These are phyloP conservation scores for Esox niger DNA, from an alignment of 2,113 vertebrate species.

Conservation along the genomic window DNA sequence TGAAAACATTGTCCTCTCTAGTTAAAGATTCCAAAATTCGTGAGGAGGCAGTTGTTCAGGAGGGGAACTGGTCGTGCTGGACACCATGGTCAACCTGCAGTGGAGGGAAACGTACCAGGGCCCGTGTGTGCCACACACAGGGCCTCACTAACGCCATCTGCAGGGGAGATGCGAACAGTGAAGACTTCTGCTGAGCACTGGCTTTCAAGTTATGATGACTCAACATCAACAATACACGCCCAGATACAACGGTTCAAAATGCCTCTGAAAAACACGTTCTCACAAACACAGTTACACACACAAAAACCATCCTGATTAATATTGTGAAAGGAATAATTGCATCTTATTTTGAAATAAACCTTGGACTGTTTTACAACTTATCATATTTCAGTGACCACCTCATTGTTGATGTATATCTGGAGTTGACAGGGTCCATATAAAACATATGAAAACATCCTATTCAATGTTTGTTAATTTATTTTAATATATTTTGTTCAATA, in stretches of 20 bases:
- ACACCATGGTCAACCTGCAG: conserved; percentile 65
- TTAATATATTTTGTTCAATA: too few species aligned
- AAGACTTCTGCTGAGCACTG: conserved; percentile 60
- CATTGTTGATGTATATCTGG: too few species aligned
- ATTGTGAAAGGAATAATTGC: too few species aligned
- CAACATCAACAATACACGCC: too few species aligned
- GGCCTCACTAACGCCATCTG: conserved; percentile 59
- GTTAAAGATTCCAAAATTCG: neutral
- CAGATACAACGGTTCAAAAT: too few species aligned
- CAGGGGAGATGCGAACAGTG: conserved; percentile 60
- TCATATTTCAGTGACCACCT: neutral
- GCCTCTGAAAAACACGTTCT: neutral
- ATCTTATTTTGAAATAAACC: too few species aligned
- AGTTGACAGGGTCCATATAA: too few species aligned
- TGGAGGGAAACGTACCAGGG: conserved; percentile 53
- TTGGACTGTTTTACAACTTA: neutral
- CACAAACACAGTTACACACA: neutral
- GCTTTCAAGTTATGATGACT: neutral
- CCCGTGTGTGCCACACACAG: conserved; percentile 65
- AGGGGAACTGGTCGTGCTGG: conserved; percentile 81
- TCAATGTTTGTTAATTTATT: too few species aligned
- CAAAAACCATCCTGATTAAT: neutral
- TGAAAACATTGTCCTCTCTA: conserved; percentile 2
- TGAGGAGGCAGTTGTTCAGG: conserved; percentile 31
- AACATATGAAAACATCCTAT: too few species aligned